Evolutionary conservation across 2,888 invertebrate species (phyloP), one percentile per base, ranked within the genome.

Genomic region (Endomychus coccineus): DNA sequence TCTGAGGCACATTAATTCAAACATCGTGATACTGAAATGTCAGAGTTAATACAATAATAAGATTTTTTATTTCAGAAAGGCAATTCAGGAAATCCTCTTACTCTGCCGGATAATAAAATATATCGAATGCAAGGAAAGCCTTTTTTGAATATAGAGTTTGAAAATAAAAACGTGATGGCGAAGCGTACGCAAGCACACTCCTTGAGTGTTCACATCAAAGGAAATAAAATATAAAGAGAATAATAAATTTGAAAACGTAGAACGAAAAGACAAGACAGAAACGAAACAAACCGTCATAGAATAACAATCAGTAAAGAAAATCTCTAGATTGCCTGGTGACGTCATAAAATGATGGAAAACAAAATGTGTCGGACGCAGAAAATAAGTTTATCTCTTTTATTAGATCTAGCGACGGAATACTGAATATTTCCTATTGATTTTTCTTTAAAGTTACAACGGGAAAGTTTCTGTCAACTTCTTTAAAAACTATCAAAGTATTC

Each of bases 271-370:
- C 52, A 55, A 51, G 50, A 53, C 46, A 52, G 50, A 52, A 48
- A 48, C 51, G 54, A 51, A 52, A 48, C 54, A 49, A 49, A 54
- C 55, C 49, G 45, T 45, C 51, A 42, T 50, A 44, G 58, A 57
- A 58, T 58, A 58, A 58, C 55, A 58, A 58, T 57, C 48, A 49
- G 50, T 44, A 40, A 43, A 36, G 49, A 49, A 52, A 56, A 56
- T 52, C 49, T 49, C 44, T 37, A 52, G 50, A 52, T 52, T 51
- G 53, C 49, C 48, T 39, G 39, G 49, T 49, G 51, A 50, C 51
- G 54, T 51, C 48, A 52, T 53, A 56, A 54, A 55, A 55, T 58
- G 59, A 58, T 52, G 53, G 49, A 54, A 56, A 56, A 50, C 47
- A 51, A 54, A 52, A 52, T 52, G 50, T 51, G 51, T 47, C 46